Conservation (phyloP, 2,888 invertebrate genomes). For the Lampropteryx suffumata region DNA sequence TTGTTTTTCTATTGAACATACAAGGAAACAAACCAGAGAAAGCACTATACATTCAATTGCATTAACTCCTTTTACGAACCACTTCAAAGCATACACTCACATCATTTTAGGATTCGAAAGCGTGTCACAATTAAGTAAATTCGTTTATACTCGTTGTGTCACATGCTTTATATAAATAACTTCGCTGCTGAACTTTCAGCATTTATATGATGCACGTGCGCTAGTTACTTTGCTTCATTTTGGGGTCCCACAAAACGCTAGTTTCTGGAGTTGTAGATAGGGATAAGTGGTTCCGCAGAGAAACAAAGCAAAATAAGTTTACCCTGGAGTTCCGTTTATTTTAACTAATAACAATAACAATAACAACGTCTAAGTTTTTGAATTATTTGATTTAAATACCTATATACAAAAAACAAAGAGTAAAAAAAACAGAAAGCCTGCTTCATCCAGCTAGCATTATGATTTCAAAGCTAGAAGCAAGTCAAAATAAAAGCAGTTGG, state of each 20-base stretch:
- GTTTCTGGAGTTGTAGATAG: neutral
- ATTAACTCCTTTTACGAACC: neutral
- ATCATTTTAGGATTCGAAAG: neutral
- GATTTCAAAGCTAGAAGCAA: no score
- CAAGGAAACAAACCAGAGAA: no score
- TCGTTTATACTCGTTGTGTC: constrained; percentile 26
- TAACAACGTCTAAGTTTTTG: no score
- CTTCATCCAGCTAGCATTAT: no score
- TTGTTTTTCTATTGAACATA: no score
- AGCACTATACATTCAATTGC: neutral
- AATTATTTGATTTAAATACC: no score
- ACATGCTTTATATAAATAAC: constrained; percentile 33
- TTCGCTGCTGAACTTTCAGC: neutral
- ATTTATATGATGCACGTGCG: neutral
- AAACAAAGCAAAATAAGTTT: neutral
- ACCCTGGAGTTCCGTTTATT: no score
- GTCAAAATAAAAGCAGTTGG: no score
- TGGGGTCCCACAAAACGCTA: neutral
- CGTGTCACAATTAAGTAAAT: constrained; percentile 10
- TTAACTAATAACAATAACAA: no score
- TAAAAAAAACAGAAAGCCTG: no score
- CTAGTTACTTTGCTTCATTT: neutral
- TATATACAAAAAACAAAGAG: no score
- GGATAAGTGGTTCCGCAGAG: neutral
- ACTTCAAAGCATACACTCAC: constrained; percentile 1